These are phyloP conservation scores for Gobio gobio DNA, from an alignment of 2,113 vertebrate species.

Conservation along the genomic window DNA sequence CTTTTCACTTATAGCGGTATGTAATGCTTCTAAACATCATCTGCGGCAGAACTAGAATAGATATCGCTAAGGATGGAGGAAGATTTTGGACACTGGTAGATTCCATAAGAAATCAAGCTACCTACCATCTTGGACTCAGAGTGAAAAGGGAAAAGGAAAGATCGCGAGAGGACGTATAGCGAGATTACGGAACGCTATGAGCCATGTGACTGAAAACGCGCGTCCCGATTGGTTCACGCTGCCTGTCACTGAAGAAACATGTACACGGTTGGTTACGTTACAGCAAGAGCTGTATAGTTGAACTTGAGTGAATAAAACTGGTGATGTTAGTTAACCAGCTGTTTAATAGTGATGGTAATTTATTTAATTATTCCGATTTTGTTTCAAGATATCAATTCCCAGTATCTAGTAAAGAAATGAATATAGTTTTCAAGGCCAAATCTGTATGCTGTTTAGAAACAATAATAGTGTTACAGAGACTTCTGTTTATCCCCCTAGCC, in stretches of 20 bases:
- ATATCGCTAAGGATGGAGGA: slow-evolving; percentile 65
- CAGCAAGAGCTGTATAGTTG: background rate
- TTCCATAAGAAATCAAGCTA: slow-evolving; percentile 39
- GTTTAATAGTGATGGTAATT: too few relatives aligned
- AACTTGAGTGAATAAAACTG: too few relatives aligned
- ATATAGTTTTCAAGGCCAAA: too few relatives aligned
- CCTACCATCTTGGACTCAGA: slow-evolving; percentile 82
- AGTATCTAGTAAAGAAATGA: too few relatives aligned
- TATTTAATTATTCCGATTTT: too few relatives aligned
- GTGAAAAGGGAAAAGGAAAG: slow-evolving; percentile 80
- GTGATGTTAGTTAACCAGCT: too few relatives aligned
- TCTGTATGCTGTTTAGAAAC: too few relatives aligned
- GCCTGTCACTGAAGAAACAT: background rate
- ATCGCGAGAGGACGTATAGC: slow-evolving; percentile 75
- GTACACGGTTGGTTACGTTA: background rate
- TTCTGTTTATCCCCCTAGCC: too few relatives aligned
- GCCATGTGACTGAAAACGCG: slow-evolving; percentile 15
- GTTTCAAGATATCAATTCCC: too few relatives aligned
- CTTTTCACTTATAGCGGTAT: background rate
- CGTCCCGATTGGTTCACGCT: slow-evolving; percentile 25
- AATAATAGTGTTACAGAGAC: too few relatives aligned
- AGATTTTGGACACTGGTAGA: slow-evolving; percentile 62
- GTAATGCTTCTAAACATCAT: background rate
- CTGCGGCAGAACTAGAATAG: background rate
- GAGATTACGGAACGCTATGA: slow-evolving; percentile 59